These are phyloP conservation scores for Hybognathus amarus DNA, from an alignment of 2,797 vertebrate species.

Conservation along the genomic window DNA sequence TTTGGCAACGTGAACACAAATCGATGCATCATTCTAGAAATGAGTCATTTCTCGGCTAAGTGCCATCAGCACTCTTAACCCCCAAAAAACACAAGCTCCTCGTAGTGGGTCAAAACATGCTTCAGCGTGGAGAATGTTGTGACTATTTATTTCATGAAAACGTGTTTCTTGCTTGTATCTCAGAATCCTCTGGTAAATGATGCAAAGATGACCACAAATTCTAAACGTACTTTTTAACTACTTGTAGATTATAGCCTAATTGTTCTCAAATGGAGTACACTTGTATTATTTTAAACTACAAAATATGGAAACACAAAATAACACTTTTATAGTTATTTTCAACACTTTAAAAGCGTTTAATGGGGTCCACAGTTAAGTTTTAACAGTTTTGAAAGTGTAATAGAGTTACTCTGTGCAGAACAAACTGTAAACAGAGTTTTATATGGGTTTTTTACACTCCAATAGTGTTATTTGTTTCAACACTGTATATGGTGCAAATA, in stretches of 20 bases:
- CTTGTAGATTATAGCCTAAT: not conserved
- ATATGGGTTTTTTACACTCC: not conserved
- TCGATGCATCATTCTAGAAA: not conserved
- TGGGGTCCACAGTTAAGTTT: not conserved
- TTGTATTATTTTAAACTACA: not conserved
- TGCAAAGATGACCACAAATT: too few relatives aligned
- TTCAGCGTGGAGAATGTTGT: not conserved
- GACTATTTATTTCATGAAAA: not conserved
- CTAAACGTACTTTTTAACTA: not conserved
- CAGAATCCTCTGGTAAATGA: not conserved
- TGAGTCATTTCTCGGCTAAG: not conserved
- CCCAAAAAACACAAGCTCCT: not conserved
- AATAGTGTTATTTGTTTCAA: not conserved
- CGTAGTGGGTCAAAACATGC: not conserved
- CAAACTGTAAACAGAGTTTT: not conserved
- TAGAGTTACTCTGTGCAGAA: not conserved
- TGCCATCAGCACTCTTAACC: not conserved
- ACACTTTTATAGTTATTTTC: not conserved
- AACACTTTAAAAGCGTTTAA: not conserved
- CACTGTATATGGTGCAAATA: not conserved
- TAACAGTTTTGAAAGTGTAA: not conserved
- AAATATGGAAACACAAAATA: not conserved
- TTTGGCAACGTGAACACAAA: constrained; percentile 14
- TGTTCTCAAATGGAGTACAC: not conserved
- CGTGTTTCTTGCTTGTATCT: not conserved